A percentile compares a stretch with the other conserved stretches of the same genome.
These are phyloP conservation scores for Galerucella nymphaeae DNA, from an alignment of 2,888 invertebrate species.

Conservation along the genomic window DNA sequence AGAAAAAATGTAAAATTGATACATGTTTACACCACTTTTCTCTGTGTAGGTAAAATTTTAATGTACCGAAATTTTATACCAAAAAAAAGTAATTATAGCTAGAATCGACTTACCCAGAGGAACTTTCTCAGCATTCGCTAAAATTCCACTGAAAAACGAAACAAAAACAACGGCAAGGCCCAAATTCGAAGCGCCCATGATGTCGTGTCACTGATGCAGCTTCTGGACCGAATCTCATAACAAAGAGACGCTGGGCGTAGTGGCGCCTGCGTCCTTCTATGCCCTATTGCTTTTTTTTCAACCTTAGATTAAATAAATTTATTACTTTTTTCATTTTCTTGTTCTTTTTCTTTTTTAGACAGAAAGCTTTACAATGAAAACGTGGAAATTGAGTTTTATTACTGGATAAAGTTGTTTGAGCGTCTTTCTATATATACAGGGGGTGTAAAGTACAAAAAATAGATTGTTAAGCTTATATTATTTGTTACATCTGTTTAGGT, in stretches of 20 bases:
- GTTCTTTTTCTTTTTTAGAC: constrained; percentile 7
- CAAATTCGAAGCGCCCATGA: constrained; percentile 57
- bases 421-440: background rate
- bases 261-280: constrained; percentile 54
- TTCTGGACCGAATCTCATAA: constrained; percentile 60
- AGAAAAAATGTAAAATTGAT: background rate
- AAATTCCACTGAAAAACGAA: constrained; percentile 52
- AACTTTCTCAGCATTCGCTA: constrained; percentile 60
- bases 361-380: constrained; percentile 19
- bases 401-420: background rate
- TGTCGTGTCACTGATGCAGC: constrained; percentile 56
- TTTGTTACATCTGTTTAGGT: too few relatives aligned
- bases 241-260: constrained; percentile 59
- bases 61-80: background rate
- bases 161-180: constrained; percentile 54
- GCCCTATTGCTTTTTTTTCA: constrained; percentile 15
- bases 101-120: constrained; percentile 59
- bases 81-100: background rate
- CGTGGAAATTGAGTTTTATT: constrained; percentile 29
- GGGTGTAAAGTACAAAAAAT: too few relatives aligned
- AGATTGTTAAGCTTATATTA: too few relatives aligned
- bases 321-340: constrained; percentile 26
- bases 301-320: constrained; percentile 29
- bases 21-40: background rate
- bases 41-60: background rate